Base-by-base conservation (phyloP, 2,113 vertebrate genomes). In the Sitta europaea region DNA sequence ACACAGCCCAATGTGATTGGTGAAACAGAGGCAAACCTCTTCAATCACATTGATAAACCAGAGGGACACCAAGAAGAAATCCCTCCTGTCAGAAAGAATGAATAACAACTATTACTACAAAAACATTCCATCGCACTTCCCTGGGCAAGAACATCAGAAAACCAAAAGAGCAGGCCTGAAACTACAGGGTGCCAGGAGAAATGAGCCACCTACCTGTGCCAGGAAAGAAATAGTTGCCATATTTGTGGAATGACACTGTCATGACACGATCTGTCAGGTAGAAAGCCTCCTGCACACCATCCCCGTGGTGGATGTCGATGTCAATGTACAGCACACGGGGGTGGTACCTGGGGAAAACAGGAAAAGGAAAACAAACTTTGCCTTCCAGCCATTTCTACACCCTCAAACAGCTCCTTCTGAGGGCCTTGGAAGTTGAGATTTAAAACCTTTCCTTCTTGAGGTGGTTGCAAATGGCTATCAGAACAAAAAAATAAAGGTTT, bases 241-340 rank as follows among this genome's bases (percentile, higher is more conserved):
- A 99, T 97, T 99, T 99, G 97, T 99, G 99, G 94, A 99, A 99
- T n/a, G 99, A 99, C 68, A 99, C 99, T 0, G 99, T 99, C 99
- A 99, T 99, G 96, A 99, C 99, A 8, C 99, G 97, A 97, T 99
- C 99, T 0, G 99, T 99, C 94, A 99, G 97, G 97, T 99, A 99
- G 97, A 99, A 99, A 33, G 99, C 99, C 93, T 99, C 99, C 97
- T 99, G 99, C 65, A 99, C 99, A 0, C 99, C 99, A 0, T 99
- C 99, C 4, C 99, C 99, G 5, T 99, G 99, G 66, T 99, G 99
- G 96, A 99, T 99, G 77, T 99, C 99, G 5, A 99, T 99, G 92
- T 99, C 99, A 12, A 99, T 99, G 96, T 99, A 99, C 29, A 99
- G 98, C 25, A 99, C 99, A 21, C 99, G 98, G 0, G 99, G 99